A percentile compares a stretch with the other conserved stretches of the same genome.
Evolutionary conservation across 1,140 invertebrate genomes (phyloP).

Genomic region (Heliconius nattereri): DNA sequence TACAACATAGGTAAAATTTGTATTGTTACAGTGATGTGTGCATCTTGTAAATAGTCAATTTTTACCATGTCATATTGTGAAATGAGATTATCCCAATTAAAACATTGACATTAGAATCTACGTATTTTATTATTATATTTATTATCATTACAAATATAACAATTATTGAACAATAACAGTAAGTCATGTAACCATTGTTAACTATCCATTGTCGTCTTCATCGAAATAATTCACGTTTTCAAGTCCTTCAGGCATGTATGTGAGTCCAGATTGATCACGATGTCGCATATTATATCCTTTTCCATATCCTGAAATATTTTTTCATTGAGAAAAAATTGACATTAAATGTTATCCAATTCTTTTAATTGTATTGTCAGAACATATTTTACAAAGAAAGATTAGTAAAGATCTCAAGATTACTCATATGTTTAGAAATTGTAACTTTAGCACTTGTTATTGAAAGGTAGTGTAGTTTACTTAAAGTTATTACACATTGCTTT

Average conservation of each 20-base stretch:
- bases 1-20: conserved; percentile 75
- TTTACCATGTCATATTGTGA: conserved; percentile 77
- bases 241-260: conserved; percentile 87
- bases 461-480: too few species aligned
- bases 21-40: conserved; percentile 67
- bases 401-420: too few species aligned
- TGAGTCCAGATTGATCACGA: conserved; percentile 81
- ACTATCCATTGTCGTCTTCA: conserved; percentile 42
- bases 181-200: not conserved
- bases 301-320: conserved; percentile 83
- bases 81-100: conserved; percentile 80
- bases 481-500: too few species aligned
- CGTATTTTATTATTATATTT: conserved; percentile 43
- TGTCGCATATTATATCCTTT: conserved; percentile 83
- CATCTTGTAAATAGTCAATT: conserved; percentile 78
- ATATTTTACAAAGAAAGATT: too few species aligned
- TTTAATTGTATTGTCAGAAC: too few species aligned
- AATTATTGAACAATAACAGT: not conserved
- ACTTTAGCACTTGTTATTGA: too few species aligned
- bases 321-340: not conserved
- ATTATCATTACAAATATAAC: conserved; percentile 7
- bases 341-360: not conserved
- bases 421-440: too few species aligned
- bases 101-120: conserved; percentile 71
- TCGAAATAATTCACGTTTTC: conserved; percentile 85